Conservation (phyloP, 2,113 vertebrate genomes). For the Natator depressus region DNA sequence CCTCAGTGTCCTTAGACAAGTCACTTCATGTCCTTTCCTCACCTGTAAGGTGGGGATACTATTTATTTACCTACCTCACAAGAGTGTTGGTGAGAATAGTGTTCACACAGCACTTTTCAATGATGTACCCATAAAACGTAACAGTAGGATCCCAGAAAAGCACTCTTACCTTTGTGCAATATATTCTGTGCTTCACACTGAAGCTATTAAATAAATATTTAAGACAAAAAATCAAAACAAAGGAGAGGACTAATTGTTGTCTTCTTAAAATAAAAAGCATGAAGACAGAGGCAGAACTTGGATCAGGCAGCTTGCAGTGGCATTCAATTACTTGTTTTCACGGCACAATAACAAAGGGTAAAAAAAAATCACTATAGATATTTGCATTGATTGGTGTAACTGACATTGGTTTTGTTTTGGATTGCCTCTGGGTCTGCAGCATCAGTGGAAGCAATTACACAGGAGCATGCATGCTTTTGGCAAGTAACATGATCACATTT, state of each 20-base stretch:
- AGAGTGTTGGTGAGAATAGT: not conserved
- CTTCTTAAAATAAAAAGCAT: slow-evolving; percentile 27
- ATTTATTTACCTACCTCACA: not conserved
- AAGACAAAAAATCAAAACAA: not conserved
- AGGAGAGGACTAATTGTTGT: not conserved
- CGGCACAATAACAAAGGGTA: not conserved
- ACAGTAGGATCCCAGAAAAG: not conserved
- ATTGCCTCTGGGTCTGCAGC: slow-evolving; percentile 35
- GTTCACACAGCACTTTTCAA: slow-evolving; percentile 14
- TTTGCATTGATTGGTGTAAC: slow-evolving; percentile 26
- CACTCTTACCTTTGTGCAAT: slow-evolving; percentile 2
- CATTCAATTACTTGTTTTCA: slow-evolving; percentile 31
- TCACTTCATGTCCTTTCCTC: not conserved
- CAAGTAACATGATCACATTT: not conserved
- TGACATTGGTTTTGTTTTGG: slow-evolving; percentile 36
- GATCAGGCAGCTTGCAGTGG: slow-evolving; percentile 24
- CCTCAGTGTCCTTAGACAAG: not conserved
- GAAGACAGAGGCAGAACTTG: not conserved
- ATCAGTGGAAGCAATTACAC: slow-evolving; percentile 4
- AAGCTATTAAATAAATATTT: not conserved
- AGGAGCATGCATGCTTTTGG: not conserved
- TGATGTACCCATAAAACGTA: not conserved
- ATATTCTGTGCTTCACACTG: not conserved
- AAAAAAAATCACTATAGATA: slow-evolving; percentile 58
- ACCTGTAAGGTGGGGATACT: not conserved